Evolutionary conservation across 2,888 invertebrate genomes (phyloP).

Genomic region (Tipula helvola): DNA sequence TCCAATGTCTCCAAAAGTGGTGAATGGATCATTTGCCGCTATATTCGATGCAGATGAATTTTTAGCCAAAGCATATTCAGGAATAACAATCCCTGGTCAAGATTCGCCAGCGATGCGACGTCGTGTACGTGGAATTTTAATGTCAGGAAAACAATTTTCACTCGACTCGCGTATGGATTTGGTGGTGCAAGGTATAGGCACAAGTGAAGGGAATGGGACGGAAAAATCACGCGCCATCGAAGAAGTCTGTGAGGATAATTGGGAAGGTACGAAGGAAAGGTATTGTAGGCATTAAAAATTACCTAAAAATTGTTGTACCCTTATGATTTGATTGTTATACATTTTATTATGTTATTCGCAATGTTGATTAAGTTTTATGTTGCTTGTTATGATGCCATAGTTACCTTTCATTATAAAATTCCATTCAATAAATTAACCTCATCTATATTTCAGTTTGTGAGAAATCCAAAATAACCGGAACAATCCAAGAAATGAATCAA

Average conservation of each 20-base stretch:
- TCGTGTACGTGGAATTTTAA: conserved; percentile 73
- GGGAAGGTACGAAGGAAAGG: conserved; percentile 38
- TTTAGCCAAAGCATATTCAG: conserved; percentile 35
- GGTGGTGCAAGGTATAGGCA: conserved; percentile 56
- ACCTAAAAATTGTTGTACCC: conserved; percentile 6
- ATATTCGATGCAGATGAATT: conserved; percentile 57
- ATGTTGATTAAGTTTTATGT: background rate
- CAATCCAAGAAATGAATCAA: background rate
- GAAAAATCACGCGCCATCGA: conserved; percentile 21
- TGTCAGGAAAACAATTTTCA: conserved; percentile 84
- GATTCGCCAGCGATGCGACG: conserved; percentile 62
- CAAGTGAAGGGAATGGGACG: conserved; percentile 23
- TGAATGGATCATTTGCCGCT: conserved; percentile 86
- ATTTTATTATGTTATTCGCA: background rate
- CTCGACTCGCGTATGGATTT: conserved; percentile 85
- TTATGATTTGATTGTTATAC: background rate
- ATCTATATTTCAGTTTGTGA: background rate
- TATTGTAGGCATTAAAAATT: conserved; percentile 25
- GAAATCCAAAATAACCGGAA: background rate
- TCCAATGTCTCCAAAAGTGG: conserved; percentile 93
- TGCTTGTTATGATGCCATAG: background rate
- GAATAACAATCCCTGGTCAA: conserved; percentile 33
- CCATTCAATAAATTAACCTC: background rate
- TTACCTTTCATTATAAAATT: background rate
- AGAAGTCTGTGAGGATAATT: conserved; percentile 32